These are phyloP conservation scores for Aphelinus atriplicis DNA, from an alignment of 1,140 invertebrate genomes.

Conservation along the genomic window DNA sequence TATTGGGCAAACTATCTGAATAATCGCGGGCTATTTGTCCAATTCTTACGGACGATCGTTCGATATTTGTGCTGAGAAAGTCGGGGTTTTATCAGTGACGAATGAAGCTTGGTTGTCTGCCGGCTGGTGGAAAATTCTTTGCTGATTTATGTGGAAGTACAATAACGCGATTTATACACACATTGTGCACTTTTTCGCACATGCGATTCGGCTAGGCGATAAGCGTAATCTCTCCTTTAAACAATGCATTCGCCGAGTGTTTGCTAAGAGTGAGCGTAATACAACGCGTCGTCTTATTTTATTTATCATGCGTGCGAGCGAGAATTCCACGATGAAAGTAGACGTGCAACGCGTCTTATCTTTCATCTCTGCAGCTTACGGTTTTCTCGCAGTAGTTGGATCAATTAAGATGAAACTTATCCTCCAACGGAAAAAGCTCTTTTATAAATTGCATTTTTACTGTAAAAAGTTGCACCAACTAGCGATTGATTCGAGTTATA, in stretches of 20 bases:
- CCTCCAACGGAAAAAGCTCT: no score
- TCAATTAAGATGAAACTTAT: not conserved
- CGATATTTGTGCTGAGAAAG: not conserved
- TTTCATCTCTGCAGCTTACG: not conserved
- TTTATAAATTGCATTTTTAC: no score
- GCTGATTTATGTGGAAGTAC: constrained; percentile 10
- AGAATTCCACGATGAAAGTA: constrained; percentile 1
- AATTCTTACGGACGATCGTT: not conserved
- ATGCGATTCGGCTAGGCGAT: constrained; percentile 6
- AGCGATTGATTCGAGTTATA: no score
- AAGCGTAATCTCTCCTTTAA: constrained; percentile 12
- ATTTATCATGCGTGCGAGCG: not conserved
- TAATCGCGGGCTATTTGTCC: not conserved
- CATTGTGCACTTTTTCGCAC: constrained; percentile 1
- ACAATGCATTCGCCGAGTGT: constrained; percentile 4
- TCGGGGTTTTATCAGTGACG: constrained; percentile 5
- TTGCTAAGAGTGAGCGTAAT: constrained; percentile 5
- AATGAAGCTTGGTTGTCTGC: not conserved
- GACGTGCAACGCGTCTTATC: not conserved
- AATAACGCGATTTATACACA: not conserved
- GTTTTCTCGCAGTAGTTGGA: not conserved
- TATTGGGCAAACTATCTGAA: no score
- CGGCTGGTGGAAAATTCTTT: constrained; percentile 11
- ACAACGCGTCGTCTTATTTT: not conserved
- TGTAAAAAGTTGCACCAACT: no score